Evolutionary conservation across 2,797 vertebrate genomes (phyloP).

Genomic region (Pangasius mekongensis): DNA sequence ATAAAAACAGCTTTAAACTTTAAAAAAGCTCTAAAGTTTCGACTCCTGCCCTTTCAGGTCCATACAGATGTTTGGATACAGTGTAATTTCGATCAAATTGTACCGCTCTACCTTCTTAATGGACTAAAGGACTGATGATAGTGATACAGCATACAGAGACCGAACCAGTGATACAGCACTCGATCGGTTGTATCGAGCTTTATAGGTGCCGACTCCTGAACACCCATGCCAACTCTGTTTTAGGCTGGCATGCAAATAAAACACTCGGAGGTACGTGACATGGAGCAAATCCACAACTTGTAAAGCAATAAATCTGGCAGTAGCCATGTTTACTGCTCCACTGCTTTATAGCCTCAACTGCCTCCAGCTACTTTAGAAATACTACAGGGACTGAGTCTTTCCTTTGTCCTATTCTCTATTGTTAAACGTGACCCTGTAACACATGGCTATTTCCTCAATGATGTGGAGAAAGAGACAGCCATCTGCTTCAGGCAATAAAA

Average conservation of each 20-base stretch:
- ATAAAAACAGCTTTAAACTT: background rate
- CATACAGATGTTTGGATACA: background rate
- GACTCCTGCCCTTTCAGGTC: background rate
- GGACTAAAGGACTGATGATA: background rate
- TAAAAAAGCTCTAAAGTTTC: background rate
- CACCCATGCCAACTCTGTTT: constrained; percentile 37
- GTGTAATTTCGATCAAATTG: background rate
- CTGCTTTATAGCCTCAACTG: constrained; percentile 58
- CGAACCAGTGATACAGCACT: background rate
- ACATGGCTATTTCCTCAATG: constrained; percentile 68
- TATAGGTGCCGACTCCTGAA: constrained; percentile 41
- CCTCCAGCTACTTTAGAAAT: constrained; percentile 62
- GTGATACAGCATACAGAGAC: background rate
- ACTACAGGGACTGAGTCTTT: constrained; percentile 28
- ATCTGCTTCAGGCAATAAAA: constrained; percentile 79
- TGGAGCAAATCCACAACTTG: constrained; percentile 49
- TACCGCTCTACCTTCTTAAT: background rate
- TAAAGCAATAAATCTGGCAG: constrained; percentile 66
- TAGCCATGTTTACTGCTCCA: constrained; percentile 51
- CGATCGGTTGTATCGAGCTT: constrained; percentile 5
- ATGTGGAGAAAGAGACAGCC: constrained; percentile 67
- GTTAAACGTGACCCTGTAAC: constrained; percentile 70
- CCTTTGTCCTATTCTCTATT: constrained; percentile 72
- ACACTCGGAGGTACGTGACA: constrained; percentile 50
- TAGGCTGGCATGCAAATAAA: constrained; percentile 22